Base-by-base conservation (phyloP, 1,140 invertebrate species). In the Anastrepha obliqua region DNA sequence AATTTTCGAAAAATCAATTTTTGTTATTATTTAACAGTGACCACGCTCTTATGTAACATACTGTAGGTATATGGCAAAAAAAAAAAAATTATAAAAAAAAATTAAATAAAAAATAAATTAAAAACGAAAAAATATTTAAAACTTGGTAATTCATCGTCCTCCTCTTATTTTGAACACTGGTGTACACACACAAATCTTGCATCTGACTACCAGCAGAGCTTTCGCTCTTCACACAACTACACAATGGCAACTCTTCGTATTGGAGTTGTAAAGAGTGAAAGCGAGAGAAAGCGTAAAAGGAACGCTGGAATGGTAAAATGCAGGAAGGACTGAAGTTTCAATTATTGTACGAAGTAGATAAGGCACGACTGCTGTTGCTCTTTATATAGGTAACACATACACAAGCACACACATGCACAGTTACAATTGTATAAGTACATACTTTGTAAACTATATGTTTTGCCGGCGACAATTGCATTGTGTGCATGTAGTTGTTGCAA, bases 191-290 rank as follows among this genome's bases (percentile, higher is more conserved):
- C 29, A 29, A 29, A 29, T 2, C 51, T 55, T 55, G 2, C 29
- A 29, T 3, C 6, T 67, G 64, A 39, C 64, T 67, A 29, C 64
- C 20, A 9, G 8, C 17, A 74, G n/a, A 74, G 67, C 67, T 74
- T 74, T 42, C 13, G 51, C 51, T 55, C 51, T 55, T 55, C 6
- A 55, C 51, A 55, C 13, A 74, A 39, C 42, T 4, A 74, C 29
- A 9, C 65, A 70, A 2, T 74, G 44, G 42, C 17, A 74, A 74
- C 67, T 74, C 39, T 74, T 42, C 17, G 42, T 13, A 47, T 5
- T 74, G 67, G 44, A 74, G 67, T 74, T 39, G 13, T 42, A 74
- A 74, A 74, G 42, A 74, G 67, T 74, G 67, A 74, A 74, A 74
- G 67, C 67, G 42, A 74, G 67, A 44, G 67, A 74, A 44, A 74